Evolutionary conservation across 2,797 vertebrate genomes (phyloP).

Genomic region (Aulostomus chinensis): DNA sequence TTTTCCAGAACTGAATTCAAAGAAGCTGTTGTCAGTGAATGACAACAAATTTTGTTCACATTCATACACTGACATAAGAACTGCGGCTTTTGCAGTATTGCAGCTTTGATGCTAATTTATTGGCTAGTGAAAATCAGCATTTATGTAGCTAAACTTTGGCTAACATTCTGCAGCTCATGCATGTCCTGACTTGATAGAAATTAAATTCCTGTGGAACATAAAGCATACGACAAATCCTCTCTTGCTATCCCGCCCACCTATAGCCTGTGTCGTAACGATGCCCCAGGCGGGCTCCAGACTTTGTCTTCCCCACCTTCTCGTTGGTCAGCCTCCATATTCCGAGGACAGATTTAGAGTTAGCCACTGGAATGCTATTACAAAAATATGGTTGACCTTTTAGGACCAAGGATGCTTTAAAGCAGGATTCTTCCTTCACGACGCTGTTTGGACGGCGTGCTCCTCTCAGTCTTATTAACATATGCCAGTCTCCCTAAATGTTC

Average conservation of each 20-base stretch:
- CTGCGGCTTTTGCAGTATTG: no score
- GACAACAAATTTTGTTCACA: no score
- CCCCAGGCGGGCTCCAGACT: slow-evolving; percentile 38
- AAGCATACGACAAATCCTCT: slow-evolving; percentile 19
- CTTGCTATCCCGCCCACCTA: slow-evolving; percentile 38
- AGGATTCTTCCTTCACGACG: slow-evolving; percentile 37
- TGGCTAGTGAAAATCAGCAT: no score
- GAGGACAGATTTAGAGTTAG: slow-evolving; percentile 73
- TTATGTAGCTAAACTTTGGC: not conserved
- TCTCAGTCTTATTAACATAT: slow-evolving; percentile 82
- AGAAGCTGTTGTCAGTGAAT: no score
- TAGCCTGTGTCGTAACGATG: slow-evolving; percentile 55
- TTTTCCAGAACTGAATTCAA: no score
- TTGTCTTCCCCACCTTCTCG: slow-evolving; percentile 46
- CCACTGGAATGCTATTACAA: slow-evolving; percentile 73
- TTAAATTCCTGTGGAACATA: slow-evolving; percentile 48
- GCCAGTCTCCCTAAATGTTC: slow-evolving; percentile 91
- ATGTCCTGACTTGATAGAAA: slow-evolving; percentile 36
- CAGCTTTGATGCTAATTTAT: no score
- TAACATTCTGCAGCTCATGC: slow-evolving; percentile 8
- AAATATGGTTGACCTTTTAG: slow-evolving; percentile 83
- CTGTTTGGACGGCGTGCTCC: slow-evolving; percentile 63
- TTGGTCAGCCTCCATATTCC: slow-evolving; percentile 47
- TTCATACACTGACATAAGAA: no score
- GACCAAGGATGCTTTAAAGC: slow-evolving; percentile 54